Evolutionary conservation across 23 tunicate species (phyloP), one percentile per base, ranked within the genome.

Genomic region (Trididemnum clinides): DNA sequence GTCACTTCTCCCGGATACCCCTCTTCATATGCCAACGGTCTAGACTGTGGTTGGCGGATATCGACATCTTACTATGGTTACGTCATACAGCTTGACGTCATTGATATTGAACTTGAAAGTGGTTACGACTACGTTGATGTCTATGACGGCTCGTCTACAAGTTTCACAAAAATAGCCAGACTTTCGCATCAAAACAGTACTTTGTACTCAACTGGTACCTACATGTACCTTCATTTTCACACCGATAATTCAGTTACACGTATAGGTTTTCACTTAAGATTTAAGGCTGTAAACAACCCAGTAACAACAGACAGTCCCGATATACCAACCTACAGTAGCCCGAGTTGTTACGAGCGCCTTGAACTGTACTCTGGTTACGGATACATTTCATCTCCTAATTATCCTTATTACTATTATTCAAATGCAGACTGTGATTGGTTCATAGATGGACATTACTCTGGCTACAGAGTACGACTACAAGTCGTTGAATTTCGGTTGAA

Each of bases 61-160:
- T 3, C 33, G 20, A 6, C 80, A 2, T 20, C 37, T 27, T 15
- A 74, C 33, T 39, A 10, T 31, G 25, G 23, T 74, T 10, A 38
- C 15, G 28, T 38, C 23, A 29, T 74, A 5, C 58, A 74, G 28
- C 80, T 74, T 6, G 10, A 5, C 3, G 58, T 39, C 23, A 25
- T 37, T 26, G 80, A 74, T n/a, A 74, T 74, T 2, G 80, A 74
- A 10, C 80, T 74, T 2, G 80, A 74, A 37, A 12, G 22, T 38
- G 36, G 80, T 37, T 74, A 57, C 28, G 80, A 74, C 23, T 38
- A 37, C 31, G 57, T 74, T 7, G 33, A 74, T 25, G 57, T 74
- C 15, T 74, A 74, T 28, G 58, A 74, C 80, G 80, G 80, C 10
- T 69, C 10, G 15, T 20, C 80, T 2, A 7, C 80, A 19, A 23